Conservation (phyloP, 2,888 invertebrate species). For the Agonopterix alstromeriana region DNA sequence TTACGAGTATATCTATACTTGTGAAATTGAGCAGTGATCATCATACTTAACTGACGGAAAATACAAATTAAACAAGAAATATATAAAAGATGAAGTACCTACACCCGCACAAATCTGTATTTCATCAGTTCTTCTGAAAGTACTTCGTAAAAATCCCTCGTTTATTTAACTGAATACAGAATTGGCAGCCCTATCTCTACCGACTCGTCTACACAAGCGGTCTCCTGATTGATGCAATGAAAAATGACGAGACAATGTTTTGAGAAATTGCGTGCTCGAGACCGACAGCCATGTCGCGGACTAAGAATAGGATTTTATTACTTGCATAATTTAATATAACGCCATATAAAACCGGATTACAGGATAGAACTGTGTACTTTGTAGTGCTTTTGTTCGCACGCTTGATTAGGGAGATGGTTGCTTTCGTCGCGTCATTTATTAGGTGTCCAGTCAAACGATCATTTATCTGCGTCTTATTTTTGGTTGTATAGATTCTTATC, state of each 20-base stretch:
- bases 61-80: too few species aligned
- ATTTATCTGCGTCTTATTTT: constrained; percentile 67
- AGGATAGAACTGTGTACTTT: constrained; percentile 30
- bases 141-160: too few species aligned
- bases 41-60: too few species aligned
- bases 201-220: constrained; percentile 38
- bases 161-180: background rate
- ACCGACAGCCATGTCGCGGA: constrained; percentile 46
- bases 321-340: constrained; percentile 66
- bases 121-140: too few species aligned
- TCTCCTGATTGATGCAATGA: constrained; percentile 71
- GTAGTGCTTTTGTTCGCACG: constrained; percentile 35
- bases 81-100: too few species aligned
- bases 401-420: constrained; percentile 57
- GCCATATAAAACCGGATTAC: constrained; percentile 46
- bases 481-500: constrained; percentile 3
- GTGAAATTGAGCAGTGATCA: too few species aligned
- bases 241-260: constrained; percentile 74
- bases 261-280: constrained; percentile 65
- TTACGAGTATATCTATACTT: too few species aligned
- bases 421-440: constrained; percentile 31
- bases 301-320: constrained; percentile 63
- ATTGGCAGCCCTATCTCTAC: background rate
- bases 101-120: too few species aligned
- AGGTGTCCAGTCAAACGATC: constrained; percentile 28